A percentile compares a stretch with the other conserved stretches of the same genome.
phyloP scores from a whole-genome alignment of 2,113 vertebrate genomes.

The Tetrax tetrax region DNA sequence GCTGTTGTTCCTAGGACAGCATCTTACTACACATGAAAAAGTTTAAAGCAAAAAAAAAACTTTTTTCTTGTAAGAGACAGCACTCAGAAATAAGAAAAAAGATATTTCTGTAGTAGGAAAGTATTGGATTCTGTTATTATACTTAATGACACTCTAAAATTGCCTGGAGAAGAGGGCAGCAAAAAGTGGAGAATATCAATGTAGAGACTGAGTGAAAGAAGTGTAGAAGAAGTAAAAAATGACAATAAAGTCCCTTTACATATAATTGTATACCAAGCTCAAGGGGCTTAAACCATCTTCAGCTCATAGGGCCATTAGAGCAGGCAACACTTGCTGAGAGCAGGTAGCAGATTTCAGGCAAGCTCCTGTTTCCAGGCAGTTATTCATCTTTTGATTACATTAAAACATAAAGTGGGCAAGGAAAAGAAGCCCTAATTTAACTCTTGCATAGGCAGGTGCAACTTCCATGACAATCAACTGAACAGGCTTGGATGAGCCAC shows the following conservation, averaged over 20 bases:
- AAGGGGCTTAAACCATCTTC: not conserved
- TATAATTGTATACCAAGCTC: not conserved
- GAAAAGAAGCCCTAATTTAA: not conserved
- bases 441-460: not conserved
- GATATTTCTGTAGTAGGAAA: not conserved
- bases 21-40: not conserved
- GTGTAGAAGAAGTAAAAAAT: not conserved
- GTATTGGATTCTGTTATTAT: not conserved
- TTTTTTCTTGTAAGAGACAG: not conserved
- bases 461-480: not conserved
- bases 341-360: not conserved
- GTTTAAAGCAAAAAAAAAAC: not conserved
- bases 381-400: not conserved
- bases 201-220: not conserved
- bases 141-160: not conserved
- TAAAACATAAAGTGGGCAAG: not conserved
- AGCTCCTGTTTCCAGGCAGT: not conserved
- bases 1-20: not conserved
- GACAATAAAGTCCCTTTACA: not conserved
- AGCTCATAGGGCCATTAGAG: not conserved
- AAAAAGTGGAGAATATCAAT: not conserved
- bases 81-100: not conserved
- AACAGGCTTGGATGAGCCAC: not conserved
- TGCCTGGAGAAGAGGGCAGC: not conserved
- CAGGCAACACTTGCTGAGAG: not conserved